Base-by-base conservation (phyloP, 1,140 invertebrate species). In the Platorchestia sp. region DNA sequence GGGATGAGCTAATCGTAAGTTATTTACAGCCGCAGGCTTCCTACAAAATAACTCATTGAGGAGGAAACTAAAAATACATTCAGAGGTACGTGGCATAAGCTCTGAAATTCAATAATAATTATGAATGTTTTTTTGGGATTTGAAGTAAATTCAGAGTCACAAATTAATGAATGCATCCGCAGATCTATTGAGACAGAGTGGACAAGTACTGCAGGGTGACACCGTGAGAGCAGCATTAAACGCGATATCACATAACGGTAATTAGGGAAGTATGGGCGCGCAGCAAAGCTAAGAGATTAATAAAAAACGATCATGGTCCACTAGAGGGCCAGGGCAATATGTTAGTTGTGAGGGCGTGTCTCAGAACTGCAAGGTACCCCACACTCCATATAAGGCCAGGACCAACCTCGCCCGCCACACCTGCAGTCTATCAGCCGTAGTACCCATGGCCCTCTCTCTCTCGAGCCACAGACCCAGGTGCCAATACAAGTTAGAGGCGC, bases 361-460 rank as follows among this genome's bases (percentile, higher is more conserved):
- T 42, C 87, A 44, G 87, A 90, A 42, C 87, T 90, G 87, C 87
- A 90, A 41, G 27, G 87, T 90, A 90, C 87, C 87, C 59, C 59
- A 22, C 87, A 90, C 41, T 90, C 22, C 87, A 43, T 90, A 42
- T 90, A 90, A 43, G 87, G 87, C 44, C 36, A 36, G 7, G 44
- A 14, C 41, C 22, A 90, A 14, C 19, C 59, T 42, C 44, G 41
- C 87, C 16, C 41, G 27, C 41, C 22, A 90, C 87, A 90, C 87
- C 87, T 90, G 87, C 87, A 90, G 87, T 45, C 27, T 3, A 27
- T 90, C 44, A 90, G 87, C 44, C 7, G 59, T 10, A 75, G 59
- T 75, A 75, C 59, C 7, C 27, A 75, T 3, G 6, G 59, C 59
- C 59, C n/a, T n/a, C n/a, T n/a, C n/a, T 10, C 59, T 75, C 59